Evolutionary conservation across 2,113 vertebrate species (phyloP).

Genomic region (Rhinichthys klamathensis): DNA sequence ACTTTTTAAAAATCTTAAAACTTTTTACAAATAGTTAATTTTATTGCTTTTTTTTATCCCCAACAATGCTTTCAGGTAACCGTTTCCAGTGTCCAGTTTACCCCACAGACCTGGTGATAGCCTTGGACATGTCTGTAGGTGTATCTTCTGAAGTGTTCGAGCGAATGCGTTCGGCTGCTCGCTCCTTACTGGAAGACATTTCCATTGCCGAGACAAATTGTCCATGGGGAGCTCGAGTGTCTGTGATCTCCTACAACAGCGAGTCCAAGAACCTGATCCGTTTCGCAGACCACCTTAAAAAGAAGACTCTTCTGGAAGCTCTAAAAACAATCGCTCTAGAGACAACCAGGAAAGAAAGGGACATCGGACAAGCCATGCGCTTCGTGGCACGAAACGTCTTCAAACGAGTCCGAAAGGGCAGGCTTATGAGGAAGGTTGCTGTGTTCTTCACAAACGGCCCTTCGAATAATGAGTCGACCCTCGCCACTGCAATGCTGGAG

Average conservation of each 20-base stretch:
- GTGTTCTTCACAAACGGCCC: constrained; percentile 80
- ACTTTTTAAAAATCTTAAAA: background rate
- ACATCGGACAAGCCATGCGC: constrained; percentile 81
- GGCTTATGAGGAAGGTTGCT: constrained; percentile 81
- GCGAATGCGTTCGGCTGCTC: constrained; percentile 76
- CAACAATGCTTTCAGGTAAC: constrained; percentile 59
- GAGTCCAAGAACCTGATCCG: constrained; percentile 78
- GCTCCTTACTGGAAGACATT: constrained; percentile 75
- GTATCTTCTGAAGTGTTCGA: constrained; percentile 75
- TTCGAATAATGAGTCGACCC: constrained; percentile 52
- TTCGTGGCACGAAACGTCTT: constrained; percentile 84
- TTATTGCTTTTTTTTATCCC: background rate
- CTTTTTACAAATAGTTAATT: background rate
- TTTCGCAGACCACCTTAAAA: constrained; percentile 80
- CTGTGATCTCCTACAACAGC: constrained; percentile 78
- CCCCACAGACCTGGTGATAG: constrained; percentile 86
- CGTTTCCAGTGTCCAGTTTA: constrained; percentile 74
- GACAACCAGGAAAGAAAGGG: constrained; percentile 68
- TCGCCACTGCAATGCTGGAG: constrained; percentile 80
- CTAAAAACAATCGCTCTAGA: constrained; percentile 73
- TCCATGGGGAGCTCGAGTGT: constrained; percentile 80
- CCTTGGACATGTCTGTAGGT: constrained; percentile 82
- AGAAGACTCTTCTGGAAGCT: constrained; percentile 67
- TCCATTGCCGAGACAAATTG: constrained; percentile 84
- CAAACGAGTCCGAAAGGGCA: constrained; percentile 77